Percentiles rank a stretch among this genome's conserved stretches.
These are phyloP conservation scores for Heteromormyrus szaboi DNA, from an alignment of 2,797 vertebrate genomes.

Conservation along the genomic window DNA sequence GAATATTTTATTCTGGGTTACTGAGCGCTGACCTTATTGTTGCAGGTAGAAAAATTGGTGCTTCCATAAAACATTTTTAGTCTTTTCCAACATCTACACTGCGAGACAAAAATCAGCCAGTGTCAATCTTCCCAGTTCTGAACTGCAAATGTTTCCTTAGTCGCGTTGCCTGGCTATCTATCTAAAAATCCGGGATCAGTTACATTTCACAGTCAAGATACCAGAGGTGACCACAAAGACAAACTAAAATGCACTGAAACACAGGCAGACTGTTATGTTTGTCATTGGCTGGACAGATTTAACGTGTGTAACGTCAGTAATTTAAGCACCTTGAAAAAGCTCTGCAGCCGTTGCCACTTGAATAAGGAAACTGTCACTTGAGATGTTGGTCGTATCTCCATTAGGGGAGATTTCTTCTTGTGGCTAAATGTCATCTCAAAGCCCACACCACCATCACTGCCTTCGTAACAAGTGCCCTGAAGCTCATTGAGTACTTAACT, in stretches of 20 bases:
- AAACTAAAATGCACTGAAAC: neutral
- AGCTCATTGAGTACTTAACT: neutral
- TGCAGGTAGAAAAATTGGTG: neutral
- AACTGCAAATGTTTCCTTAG: neutral
- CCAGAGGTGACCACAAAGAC: neutral
- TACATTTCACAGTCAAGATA: neutral
- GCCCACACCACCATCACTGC: neutral
- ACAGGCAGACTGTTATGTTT: neutral
- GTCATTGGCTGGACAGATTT: conserved; percentile 1
- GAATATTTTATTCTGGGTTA: neutral
- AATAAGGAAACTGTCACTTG: neutral
- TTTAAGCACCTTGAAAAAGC: neutral
- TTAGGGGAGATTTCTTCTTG: conserved; percentile 27
- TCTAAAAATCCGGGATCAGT: neutral
- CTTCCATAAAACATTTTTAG: neutral
- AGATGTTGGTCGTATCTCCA: conserved; percentile 26
- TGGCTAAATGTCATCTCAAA: conserved; percentile 1
- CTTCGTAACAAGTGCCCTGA: conserved; percentile 6
- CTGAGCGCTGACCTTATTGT: neutral
- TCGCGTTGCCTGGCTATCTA: neutral
- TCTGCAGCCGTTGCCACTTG: conserved; percentile 1
- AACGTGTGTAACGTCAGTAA: neutral
- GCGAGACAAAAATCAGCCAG: neutral
- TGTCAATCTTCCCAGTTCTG: neutral
- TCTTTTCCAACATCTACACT: neutral